Percentiles rank a stretch among this genome's conserved stretches.
phyloP scores from a whole-genome alignment of 2,888 invertebrate species.

The Eupithecia vulgata region DNA sequence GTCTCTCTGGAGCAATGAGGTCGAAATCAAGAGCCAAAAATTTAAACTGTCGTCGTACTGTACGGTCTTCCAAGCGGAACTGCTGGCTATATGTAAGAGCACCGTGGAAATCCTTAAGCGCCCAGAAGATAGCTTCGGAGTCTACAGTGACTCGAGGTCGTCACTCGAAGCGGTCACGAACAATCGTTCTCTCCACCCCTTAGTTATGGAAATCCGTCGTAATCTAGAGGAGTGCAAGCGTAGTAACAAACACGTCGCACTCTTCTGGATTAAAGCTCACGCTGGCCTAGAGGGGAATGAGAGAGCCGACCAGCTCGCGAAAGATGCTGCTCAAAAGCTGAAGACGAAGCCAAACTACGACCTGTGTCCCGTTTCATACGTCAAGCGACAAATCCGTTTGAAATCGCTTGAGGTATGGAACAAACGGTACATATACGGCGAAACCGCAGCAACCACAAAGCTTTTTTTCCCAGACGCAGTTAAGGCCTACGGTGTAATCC shows the following conservation, averaged over 20 bases:
- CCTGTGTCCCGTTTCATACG: slow-evolving; percentile 16
- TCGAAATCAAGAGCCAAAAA: slow-evolving; percentile 7
- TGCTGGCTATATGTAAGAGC: slow-evolving; percentile 12
- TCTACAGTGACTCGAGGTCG: slow-evolving; percentile 27
- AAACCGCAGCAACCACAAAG: slow-evolving; percentile 7
- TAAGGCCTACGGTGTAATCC: not conserved
- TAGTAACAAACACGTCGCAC: not conserved
- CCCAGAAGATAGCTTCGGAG: not conserved
- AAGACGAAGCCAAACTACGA: slow-evolving; percentile 21
- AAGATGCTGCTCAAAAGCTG: slow-evolving; percentile 9
- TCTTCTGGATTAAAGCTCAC: slow-evolving; percentile 29
- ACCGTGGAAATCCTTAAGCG: slow-evolving; percentile 2
- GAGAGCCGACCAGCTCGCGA: slow-evolving; percentile 14
- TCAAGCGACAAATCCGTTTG: slow-evolving; percentile 12
- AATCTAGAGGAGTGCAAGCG: not conserved
- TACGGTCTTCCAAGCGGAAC: slow-evolving; percentile 23
- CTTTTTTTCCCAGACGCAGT: slow-evolving; percentile 23
- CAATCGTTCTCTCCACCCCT: slow-evolving; percentile 10
- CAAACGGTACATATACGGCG: not conserved
- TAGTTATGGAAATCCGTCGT: not conserved
- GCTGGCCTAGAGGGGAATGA: slow-evolving; percentile 27
- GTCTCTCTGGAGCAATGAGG: not conserved
- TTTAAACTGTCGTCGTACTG: slow-evolving; percentile 19
- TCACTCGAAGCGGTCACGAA: not conserved
- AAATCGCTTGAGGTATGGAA: slow-evolving; percentile 19